Evolutionary conservation across 2,797 vertebrate species (phyloP).

Genomic region (Anguilla anguilla): DNA sequence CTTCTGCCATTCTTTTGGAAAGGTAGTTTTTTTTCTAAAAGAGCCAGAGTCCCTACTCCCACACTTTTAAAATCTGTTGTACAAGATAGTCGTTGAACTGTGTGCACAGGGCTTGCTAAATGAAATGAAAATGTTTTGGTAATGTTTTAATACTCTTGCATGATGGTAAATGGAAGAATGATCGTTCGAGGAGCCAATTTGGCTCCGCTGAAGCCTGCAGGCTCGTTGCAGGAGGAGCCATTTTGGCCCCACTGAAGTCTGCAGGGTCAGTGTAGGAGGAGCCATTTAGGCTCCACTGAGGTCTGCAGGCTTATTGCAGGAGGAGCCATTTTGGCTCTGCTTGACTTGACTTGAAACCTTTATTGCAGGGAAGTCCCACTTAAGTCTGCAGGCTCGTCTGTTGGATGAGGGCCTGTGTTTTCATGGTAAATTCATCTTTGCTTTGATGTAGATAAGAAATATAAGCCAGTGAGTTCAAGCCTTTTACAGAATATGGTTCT

Average conservation of each 20-base stretch:
- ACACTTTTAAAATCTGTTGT: neutral
- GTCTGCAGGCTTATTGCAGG: neutral
- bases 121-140: neutral
- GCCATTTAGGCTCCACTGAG: too few species aligned
- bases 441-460: constrained; percentile 20
- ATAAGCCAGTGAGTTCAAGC: constrained; percentile 17
- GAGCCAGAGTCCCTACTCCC: neutral
- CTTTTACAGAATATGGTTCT: constrained; percentile 2
- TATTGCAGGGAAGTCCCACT: neutral
- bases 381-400: neutral
- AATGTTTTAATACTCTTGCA: constrained; percentile 1
- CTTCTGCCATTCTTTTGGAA: neutral
- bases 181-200: too few species aligned
- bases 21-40: neutral
- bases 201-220: too few species aligned
- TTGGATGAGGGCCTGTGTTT: constrained; percentile 26
- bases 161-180: neutral
- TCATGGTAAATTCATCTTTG: constrained; percentile 26
- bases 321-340: too few species aligned
- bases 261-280: neutral
- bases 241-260: neutral
- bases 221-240: neutral
- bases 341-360: too few species aligned
- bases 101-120: neutral
- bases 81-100: neutral